Conservation (phyloP, 2,113 vertebrate species). For the Vulpes vulpes region DNA sequence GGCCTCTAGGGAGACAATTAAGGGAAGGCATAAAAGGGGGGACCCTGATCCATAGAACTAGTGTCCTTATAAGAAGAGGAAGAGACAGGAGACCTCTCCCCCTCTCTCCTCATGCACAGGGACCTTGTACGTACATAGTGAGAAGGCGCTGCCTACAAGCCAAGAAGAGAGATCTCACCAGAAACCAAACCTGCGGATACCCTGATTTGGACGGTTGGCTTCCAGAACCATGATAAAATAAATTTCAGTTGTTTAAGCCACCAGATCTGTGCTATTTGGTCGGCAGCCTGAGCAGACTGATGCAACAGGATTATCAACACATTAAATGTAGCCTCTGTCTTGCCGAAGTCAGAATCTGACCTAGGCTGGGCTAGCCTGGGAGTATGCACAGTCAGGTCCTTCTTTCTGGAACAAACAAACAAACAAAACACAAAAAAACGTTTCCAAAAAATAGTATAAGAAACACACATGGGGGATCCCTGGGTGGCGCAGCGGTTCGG, state of each 20-base stretch:
- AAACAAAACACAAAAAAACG: not conserved
- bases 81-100: not conserved
- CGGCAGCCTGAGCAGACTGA: not conserved
- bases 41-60: not conserved
- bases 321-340: not conserved
- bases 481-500: too few relatives aligned
- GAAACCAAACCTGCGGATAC: not conserved
- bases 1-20: not conserved
- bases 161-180: not conserved
- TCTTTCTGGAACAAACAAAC: not conserved
- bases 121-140: not conserved
- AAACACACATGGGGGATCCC: not conserved
- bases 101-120: not conserved
- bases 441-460: not conserved
- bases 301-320: too few relatives aligned
- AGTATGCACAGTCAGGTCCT: not conserved
- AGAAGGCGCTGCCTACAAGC: not conserved
- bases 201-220: not conserved
- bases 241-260: not conserved
- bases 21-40: not conserved
- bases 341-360: not conserved
- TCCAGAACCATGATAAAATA: not conserved
- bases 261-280: not conserved
- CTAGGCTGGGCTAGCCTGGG: not conserved
- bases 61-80: not conserved